A percentile compares a stretch with the other conserved stretches of the same genome.
Evolutionary conservation across 2,888 invertebrate species (phyloP).

Genomic region (Yponomeuta sedellus): DNA sequence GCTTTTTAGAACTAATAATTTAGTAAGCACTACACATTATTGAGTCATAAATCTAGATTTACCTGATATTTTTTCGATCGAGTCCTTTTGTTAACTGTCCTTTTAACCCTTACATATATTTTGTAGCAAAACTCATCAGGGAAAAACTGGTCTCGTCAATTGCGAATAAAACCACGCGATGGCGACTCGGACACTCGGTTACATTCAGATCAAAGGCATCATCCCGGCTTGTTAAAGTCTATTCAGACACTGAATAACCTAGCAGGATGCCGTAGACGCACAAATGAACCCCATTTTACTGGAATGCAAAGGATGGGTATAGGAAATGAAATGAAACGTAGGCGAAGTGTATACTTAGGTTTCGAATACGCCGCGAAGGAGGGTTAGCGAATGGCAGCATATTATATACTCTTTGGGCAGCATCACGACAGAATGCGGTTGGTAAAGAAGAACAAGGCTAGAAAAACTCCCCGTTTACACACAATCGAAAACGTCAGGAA

Average conservation of each 20-base stretch:
- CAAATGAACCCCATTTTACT: neutral
- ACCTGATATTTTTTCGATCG: too few relatives aligned
- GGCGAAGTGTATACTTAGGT: neutral
- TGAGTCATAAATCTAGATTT: too few relatives aligned
- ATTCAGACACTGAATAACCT: conserved; percentile 28
- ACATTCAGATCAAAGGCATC: conserved; percentile 40
- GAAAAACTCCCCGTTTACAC: too few relatives aligned
- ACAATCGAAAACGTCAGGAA: too few relatives aligned
- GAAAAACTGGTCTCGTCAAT: neutral
- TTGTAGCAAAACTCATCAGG: neutral
- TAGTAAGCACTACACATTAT: too few relatives aligned
- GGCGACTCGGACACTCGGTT: conserved; percentile 1
- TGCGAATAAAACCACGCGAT: neutral
- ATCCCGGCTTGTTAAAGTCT: conserved; percentile 33
- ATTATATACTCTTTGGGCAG: too few relatives aligned
- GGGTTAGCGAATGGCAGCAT: too few relatives aligned
- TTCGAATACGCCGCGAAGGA: neutral
- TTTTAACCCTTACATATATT: neutral
- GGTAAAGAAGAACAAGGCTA: too few relatives aligned
- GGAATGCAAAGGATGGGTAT: neutral
- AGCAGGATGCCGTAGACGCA: conserved; percentile 10
- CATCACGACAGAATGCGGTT: too few relatives aligned
- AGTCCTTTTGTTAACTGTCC: too few relatives aligned
- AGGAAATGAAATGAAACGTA: neutral
- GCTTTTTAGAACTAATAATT: too few relatives aligned